Conservation (phyloP, 2,113 vertebrate genomes). For the Balaeniceps rex region DNA sequence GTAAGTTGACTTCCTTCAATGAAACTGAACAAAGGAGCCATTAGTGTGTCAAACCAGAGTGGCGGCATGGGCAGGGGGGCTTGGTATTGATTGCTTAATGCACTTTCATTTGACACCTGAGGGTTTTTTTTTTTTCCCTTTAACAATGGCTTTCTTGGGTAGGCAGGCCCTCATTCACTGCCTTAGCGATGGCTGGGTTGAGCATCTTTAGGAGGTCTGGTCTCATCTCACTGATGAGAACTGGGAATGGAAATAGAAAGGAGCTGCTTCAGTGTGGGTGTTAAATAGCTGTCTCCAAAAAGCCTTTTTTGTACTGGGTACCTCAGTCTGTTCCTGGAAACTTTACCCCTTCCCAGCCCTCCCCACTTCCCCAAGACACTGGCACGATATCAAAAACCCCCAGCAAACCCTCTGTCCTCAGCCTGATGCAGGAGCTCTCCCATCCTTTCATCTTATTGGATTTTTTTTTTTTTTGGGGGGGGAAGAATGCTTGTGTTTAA, state of each 20-base stretch:
- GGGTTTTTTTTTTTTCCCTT: too few relatives aligned
- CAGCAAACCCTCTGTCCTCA: background rate
- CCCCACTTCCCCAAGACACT: background rate
- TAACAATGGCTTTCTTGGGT: background rate
- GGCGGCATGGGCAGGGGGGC: background rate
- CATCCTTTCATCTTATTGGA: background rate
- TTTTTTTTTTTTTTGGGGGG: background rate
- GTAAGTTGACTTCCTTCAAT: background rate
- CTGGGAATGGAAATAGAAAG: background rate
- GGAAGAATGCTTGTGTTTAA: background rate
- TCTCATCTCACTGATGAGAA: background rate
- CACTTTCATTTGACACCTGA: background rate
- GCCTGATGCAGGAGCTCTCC: background rate
- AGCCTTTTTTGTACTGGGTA: background rate
- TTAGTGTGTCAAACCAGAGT: background rate
- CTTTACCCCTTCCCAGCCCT: background rate
- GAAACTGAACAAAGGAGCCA: background rate
- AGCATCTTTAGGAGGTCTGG: background rate
- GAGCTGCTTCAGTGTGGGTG: background rate
- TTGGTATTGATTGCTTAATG: background rate
- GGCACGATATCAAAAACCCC: background rate
- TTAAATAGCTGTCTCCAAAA: background rate
- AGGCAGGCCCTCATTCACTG: background rate
- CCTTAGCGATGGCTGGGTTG: background rate
- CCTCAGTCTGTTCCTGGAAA: background rate